Conservation (phyloP, 2,113 vertebrate genomes). For the Ia io region DNA sequence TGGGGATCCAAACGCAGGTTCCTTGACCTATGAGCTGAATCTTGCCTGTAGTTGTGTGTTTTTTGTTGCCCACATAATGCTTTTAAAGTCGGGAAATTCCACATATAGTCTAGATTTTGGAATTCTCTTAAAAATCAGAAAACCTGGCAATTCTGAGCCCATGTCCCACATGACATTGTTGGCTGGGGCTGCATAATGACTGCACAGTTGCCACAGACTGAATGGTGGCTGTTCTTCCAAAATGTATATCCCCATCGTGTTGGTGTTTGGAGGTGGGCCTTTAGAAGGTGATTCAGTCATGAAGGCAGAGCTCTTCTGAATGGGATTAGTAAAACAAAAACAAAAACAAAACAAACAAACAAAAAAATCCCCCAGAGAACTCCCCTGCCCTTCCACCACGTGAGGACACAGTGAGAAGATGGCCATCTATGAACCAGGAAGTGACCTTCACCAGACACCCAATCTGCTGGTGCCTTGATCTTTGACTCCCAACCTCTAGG, state of each 20-base stretch:
- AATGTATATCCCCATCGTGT: neutral
- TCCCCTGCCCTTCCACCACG: neutral
- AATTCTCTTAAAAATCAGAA: constrained; percentile 31
- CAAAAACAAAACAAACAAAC: too few species aligned
- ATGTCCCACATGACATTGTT: neutral
- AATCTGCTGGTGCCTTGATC: neutral
- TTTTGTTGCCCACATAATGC: neutral
- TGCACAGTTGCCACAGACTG: neutral
- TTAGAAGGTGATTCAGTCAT: neutral
- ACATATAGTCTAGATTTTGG: neutral
- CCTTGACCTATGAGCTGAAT: neutral
- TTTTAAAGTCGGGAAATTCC: neutral
- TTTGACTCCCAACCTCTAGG: neutral
- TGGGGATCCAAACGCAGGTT: neutral
- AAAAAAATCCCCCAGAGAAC: neutral
- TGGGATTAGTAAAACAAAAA: neutral
- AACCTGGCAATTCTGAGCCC: neutral
- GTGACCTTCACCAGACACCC: neutral
- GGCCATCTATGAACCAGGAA: neutral
- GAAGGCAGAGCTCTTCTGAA: neutral
- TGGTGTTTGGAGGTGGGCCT: neutral
- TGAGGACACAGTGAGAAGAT: neutral
- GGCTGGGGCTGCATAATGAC: neutral
- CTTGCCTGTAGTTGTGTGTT: neutral
- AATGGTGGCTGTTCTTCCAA: neutral